Evolutionary conservation across 2,888 invertebrate species (phyloP).

Genomic region (Epistrophe eligans): DNA sequence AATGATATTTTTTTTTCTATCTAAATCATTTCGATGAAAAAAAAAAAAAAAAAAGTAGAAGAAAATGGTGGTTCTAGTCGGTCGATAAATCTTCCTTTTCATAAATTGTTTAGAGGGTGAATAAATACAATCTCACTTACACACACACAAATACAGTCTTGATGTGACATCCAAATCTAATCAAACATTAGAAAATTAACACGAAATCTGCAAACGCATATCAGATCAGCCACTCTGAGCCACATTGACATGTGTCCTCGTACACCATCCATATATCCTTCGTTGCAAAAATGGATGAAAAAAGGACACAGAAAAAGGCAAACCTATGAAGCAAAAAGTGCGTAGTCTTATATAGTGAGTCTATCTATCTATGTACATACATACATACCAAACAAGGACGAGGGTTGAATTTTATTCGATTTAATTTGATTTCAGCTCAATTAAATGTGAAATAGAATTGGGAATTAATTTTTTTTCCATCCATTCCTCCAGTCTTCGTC

Average conservation of each 20-base stretch:
- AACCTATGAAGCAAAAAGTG: conserved; percentile 21
- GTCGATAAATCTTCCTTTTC: conserved; percentile 71
- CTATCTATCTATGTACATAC: not conserved
- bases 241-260: conserved; percentile 54
- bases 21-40: conserved; percentile 14
- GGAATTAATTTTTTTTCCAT: conserved; percentile 79
- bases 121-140: not conserved
- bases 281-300: conserved; percentile 44
- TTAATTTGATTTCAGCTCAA: conserved; percentile 84
- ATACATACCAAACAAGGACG: conserved; percentile 51
- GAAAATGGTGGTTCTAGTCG: conserved; percentile 66
- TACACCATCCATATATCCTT: conserved; percentile 29
- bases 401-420: conserved; percentile 83
- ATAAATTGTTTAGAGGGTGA: conserved; percentile 60
- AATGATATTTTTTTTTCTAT: conserved; percentile 43
- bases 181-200: conserved; percentile 52
- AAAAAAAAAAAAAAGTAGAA: conserved; percentile 47
- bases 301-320: conserved; percentile 14
- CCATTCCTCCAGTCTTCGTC: not conserved
- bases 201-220: conserved; percentile 56
- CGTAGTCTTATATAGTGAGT: conserved; percentile 19
- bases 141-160: conserved; percentile 3
- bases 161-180: conserved; percentile 61
- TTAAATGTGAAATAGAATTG: conserved; percentile 84
- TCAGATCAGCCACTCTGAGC: conserved; percentile 15